Evolutionary conservation across 2,113 vertebrate genomes (phyloP).

Genomic region (Furnarius figulus): DNA sequence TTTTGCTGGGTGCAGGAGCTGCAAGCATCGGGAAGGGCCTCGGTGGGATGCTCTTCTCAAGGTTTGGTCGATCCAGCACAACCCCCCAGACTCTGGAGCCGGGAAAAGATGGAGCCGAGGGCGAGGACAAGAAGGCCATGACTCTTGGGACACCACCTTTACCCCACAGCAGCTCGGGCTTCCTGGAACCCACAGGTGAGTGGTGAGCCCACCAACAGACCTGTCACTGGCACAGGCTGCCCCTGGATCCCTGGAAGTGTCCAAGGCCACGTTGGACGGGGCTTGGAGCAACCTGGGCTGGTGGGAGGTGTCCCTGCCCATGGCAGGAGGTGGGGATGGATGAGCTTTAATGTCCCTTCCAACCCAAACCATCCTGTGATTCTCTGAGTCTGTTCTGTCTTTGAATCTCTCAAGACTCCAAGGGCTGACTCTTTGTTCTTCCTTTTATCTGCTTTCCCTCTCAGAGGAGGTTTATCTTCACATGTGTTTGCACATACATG

Average conservation of each 20-base stretch:
- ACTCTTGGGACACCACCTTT: conserved; percentile 74
- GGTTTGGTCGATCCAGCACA: conserved; percentile 88
- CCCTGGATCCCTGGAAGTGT: not conserved
- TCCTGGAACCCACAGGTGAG: conserved; percentile 84
- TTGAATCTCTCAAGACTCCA: not conserved
- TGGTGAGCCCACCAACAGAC: not conserved
- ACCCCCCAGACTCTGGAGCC: conserved; percentile 75
- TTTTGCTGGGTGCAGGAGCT: conserved; percentile 79
- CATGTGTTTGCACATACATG: not conserved
- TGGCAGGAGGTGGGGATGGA: not conserved
- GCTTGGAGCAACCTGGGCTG: not conserved
- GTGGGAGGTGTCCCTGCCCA: not conserved
- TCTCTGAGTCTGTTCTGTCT: not conserved
- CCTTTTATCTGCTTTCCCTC: not conserved
- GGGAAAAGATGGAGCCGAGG: conserved; percentile 75
- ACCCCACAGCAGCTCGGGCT: conserved; percentile 79
- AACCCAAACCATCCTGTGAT: not conserved
- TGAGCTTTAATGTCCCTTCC: not conserved
- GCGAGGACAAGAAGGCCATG: conserved; percentile 82
- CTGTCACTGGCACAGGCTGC: not conserved
- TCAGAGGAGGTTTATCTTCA: not conserved
- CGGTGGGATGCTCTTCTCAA: conserved; percentile 94
- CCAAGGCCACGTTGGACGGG: not conserved
- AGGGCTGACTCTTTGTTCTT: not conserved
- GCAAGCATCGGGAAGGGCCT: conserved; percentile 97